Evolutionary conservation across 2,888 invertebrate genomes (phyloP).

Genomic region (Machimus atricapillus): DNA sequence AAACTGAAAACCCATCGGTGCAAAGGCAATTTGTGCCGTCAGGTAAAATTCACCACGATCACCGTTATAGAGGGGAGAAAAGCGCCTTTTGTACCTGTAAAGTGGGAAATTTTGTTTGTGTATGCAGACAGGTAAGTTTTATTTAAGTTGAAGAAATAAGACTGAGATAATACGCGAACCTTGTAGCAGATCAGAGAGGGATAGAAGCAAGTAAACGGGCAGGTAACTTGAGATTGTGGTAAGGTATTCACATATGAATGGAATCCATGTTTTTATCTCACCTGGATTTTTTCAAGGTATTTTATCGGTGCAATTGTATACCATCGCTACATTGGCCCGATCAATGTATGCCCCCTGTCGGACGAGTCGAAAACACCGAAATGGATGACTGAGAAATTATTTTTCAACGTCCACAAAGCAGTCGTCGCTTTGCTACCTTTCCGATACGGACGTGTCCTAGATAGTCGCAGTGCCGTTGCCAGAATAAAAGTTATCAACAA

Average conservation of each 20-base stretch:
- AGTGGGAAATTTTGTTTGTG: background rate
- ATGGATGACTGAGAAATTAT: constrained; percentile 47
- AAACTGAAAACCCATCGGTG: background rate
- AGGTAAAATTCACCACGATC: constrained; percentile 25
- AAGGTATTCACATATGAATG: background rate
- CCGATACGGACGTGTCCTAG: constrained; percentile 36
- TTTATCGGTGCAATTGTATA: background rate
- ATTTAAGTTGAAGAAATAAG: background rate
- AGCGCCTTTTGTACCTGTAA: background rate
- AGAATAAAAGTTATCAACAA: background rate
- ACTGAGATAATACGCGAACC: background rate
- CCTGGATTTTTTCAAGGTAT: constrained; percentile 38
- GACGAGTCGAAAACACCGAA: constrained; percentile 20
- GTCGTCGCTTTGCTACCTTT: constrained; percentile 47
- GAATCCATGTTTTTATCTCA: constrained; percentile 43
- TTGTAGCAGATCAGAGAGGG: background rate
- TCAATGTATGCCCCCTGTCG: background rate
- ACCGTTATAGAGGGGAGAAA: constrained; percentile 19
- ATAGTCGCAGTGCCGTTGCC: background rate
- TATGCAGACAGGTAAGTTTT: background rate
- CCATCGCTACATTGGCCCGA: background rate
- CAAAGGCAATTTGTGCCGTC: background rate
- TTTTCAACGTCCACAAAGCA: constrained; percentile 42
- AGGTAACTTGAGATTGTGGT: background rate
- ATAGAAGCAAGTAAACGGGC: background rate